Base-by-base conservation (phyloP, 1,140 invertebrate species). In the Calosoma granatense region DNA sequence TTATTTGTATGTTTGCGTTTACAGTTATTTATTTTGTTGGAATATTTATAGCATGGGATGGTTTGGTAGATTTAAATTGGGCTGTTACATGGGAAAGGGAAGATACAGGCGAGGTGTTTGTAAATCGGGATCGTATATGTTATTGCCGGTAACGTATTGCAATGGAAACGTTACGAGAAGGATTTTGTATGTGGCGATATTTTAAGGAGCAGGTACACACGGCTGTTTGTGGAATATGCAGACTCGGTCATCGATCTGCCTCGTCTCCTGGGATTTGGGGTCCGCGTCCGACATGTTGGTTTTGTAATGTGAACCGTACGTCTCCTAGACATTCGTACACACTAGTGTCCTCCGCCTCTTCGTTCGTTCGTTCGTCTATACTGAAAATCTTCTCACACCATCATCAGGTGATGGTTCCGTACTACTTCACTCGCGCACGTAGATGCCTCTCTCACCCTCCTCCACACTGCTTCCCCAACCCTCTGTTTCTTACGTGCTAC, bases 211-310 rank as follows among this genome's bases (percentile, higher is more conserved):
- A n/a, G n/a, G n/a, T n/a, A n/a, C 41, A 4, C 6, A 17, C 41
- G 41, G 41, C 17, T 47, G 41, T 47, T 47, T 47, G 41, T 17
- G 6, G 6, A 47, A 17, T 47, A 47, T 47, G 41, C 41, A 47
- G 41, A 47, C 9, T 6, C 15, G 41, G 41, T 47, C 41, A 47
- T 47, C 41, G 41, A 47, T 47, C 41, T 47, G 41, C 41, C 17
- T 4, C 17, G 9, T 47, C 41, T 17, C 41, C 41, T 11, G 41
- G 41, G 41, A 47, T 47, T 47, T 47, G 41, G 41, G 41, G n/a
- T 17, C 41, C 41, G 41, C 41, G 41, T 47, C 41, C 41, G 41
- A 47, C 41, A 47, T 47, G 41, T 47, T 47, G 41, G 41, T 47
- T 47, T 47, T 47, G 41, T 47, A 47, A 47, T 47, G 41, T 17